Evolutionary conservation across 2,113 vertebrate genomes (phyloP), one percentile per base, ranked within the genome.

Genomic region (Phylloscopus whistleri): DNA sequence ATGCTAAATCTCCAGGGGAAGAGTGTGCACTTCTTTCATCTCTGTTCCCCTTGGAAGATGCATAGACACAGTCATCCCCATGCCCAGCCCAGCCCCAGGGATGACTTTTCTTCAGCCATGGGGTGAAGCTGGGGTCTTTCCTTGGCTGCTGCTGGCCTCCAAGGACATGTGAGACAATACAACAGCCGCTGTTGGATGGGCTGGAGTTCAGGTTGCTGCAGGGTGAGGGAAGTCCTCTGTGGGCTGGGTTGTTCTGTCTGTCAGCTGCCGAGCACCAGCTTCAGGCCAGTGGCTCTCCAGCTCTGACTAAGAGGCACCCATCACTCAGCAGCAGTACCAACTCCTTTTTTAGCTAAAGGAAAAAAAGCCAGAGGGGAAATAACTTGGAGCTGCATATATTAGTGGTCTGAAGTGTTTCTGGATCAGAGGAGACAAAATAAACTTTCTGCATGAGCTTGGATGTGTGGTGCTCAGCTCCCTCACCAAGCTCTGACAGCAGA

Each of bases 341-440:
- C 59, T 89, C 43, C 48, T 77, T 80, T 80, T 67, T 68, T 58
- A 87, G 68, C 87, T 67, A 7, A 59, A 70, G n/a, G 31, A 3
- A 80, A 62, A 83, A 52, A 74, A 56, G 1, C 20, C 51, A 13
- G 55, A 67, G 70, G 87, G 70, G 53, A 92, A 92, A 76, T 83
- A 83, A 55, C 41, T 88, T 26, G 26, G 37, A 88, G 31, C 70
- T 79, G 58, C 41, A 9, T 64, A 7, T 69, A 35, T 88, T 80
- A 67, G 55, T 66, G 75, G n/a, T 83, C 78, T 85, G 49, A 85
- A 90, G 43, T 58, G 46, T 88, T 88, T 90, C 67, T 94, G 72
- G 67, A 83, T 92, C 75, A 83, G 91, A 92, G 64, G 44, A 94
- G 84, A 63, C 39, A 84, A 76, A 90, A 90, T 86, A 88, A 90